phyloP scores from a whole-genome alignment of 2,888 invertebrate genomes.

The Boloria euphrosyne region DNA sequence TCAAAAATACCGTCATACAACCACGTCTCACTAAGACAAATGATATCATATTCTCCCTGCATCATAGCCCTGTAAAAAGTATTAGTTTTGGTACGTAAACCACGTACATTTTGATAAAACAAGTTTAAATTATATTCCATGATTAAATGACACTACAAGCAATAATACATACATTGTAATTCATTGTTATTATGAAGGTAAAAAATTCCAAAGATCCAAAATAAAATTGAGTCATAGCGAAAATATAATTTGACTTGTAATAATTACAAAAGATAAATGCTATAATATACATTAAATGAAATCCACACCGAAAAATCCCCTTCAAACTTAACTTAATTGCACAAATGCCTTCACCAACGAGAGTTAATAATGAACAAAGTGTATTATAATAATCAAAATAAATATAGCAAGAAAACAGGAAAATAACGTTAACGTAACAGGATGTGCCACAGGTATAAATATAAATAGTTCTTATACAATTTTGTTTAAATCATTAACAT shows the following conservation, averaged over 20 bases:
- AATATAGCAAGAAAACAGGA: neutral
- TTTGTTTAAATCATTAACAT: slow-evolving; percentile 7
- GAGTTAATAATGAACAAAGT: neutral
- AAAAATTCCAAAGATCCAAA: too few species aligned
- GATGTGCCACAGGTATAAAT: neutral
- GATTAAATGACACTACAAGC: neutral
- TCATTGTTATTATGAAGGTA: neutral
- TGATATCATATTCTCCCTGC: neutral
- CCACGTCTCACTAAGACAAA: slow-evolving; percentile 14
- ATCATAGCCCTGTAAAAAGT: neutral
- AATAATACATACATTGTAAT: neutral
- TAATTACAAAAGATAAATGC: neutral
- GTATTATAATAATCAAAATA: neutral
- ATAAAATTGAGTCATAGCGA: too few species aligned
- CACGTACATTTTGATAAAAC: slow-evolving; percentile 3
- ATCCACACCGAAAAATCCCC: too few species aligned
- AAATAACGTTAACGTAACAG: neutral
- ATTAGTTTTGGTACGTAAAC: slow-evolving; percentile 14
- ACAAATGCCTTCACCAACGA: too few species aligned
- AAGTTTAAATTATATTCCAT: neutral
- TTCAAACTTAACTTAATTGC: too few species aligned
- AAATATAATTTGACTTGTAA: too few species aligned
- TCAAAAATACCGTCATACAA: slow-evolving; percentile 8
- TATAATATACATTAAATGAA: too few species aligned
- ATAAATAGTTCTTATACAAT: slow-evolving; percentile 6